phyloP scores from a whole-genome alignment of 2,113 vertebrate genomes.

The Phaethornis superciliosus region DNA sequence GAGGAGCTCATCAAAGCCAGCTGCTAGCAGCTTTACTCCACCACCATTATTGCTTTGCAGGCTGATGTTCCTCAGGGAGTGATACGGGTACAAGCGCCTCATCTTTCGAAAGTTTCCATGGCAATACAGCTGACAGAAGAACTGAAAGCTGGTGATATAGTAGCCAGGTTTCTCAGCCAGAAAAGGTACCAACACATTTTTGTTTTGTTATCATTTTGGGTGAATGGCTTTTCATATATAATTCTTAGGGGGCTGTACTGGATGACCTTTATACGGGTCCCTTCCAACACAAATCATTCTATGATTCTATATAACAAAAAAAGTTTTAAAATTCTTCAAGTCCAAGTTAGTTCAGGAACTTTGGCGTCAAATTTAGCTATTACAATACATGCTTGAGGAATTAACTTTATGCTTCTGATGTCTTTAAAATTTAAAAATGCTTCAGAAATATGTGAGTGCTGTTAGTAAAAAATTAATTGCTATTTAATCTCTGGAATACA shows the following conservation, averaged over 20 bases:
- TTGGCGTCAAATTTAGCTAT: neutral
- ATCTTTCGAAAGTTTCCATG: slow-evolving; percentile 97
- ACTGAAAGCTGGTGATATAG: slow-evolving; percentile 88
- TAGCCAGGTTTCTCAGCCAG: slow-evolving; percentile 93
- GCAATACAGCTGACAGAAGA: slow-evolving; percentile 93
- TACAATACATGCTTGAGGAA: neutral
- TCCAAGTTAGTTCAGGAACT: neutral
- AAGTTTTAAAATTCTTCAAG: neutral
- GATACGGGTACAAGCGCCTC: slow-evolving; percentile 94
- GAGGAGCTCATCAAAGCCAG: slow-evolving; percentile 59
- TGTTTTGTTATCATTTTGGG: neutral
- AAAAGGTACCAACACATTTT: slow-evolving; percentile 81
- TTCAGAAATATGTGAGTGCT: neutral
- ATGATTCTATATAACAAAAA: neutral
- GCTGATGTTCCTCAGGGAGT: slow-evolving; percentile 87
- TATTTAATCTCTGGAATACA: neutral
- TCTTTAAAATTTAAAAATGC: neutral
- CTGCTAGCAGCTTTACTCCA: slow-evolving; percentile 73
- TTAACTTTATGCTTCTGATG: neutral
- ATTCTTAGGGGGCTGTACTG: too few species aligned
- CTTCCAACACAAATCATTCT: too few species aligned
- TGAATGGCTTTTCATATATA: neutral
- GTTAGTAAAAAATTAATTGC: neutral
- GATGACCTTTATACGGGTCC: too few species aligned
- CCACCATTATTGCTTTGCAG: slow-evolving; percentile 75